A percentile compares a stretch with the other conserved stretches of the same genome.
Evolutionary conservation across 2,888 invertebrate species (phyloP).

Genomic region (Tiphia femorata): DNA sequence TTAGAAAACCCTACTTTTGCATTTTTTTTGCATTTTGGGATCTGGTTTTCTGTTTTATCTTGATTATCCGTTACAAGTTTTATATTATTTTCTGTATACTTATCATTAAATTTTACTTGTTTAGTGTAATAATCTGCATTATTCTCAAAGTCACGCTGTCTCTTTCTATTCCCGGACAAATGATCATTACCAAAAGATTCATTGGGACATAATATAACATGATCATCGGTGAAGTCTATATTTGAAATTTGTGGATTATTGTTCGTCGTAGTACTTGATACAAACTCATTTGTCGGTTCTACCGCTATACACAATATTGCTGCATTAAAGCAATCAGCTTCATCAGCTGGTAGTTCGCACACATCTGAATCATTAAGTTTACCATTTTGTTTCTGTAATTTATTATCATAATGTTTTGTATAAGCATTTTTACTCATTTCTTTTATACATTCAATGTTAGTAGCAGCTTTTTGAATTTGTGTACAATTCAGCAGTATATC

Average conservation of each 20-base stretch:
- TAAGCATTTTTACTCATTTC: conserved; percentile 26
- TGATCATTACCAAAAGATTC: not conserved
- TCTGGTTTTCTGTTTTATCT: not conserved
- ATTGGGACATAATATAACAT: not conserved
- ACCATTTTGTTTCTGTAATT: not conserved
- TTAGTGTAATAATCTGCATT: not conserved
- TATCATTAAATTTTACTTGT: not conserved
- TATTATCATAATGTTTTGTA: not conserved
- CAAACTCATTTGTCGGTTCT: not conserved
- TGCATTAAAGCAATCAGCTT: too few relatives aligned
- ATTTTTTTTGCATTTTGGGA: not conserved
- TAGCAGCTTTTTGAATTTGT: conserved; percentile 38
- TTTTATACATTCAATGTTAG: conserved; percentile 48
- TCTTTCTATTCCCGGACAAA: conserved; percentile 13
- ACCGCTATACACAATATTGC: not conserved
- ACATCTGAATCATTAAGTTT: not conserved
- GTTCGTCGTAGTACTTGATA: not conserved
- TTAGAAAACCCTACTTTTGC: conserved; percentile 77
- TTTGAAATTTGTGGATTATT: not conserved
- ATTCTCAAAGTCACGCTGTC: too few relatives aligned
- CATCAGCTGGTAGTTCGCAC: not conserved
- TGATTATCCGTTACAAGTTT: not conserved
- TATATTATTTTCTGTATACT: not conserved
- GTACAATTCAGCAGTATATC: conserved; percentile 55
- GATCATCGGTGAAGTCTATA: conserved; percentile 12